These are phyloP conservation scores for Diadema setosum DNA, from an alignment of 35 echinoderm and acorn worm genomes.

Conservation along the genomic window DNA sequence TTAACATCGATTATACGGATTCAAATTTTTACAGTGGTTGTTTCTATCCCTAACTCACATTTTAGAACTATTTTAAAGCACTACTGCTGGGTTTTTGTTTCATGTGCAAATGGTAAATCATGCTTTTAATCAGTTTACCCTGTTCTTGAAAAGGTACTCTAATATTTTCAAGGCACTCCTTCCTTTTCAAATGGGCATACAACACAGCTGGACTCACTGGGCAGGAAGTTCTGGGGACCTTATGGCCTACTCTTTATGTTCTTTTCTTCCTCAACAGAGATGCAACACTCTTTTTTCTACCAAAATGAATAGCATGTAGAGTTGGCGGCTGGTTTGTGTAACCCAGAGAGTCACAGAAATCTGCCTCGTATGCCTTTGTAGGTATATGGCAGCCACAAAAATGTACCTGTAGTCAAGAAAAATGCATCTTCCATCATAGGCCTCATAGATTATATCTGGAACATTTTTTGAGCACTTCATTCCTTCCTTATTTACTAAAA, in stretches of 20 bases:
- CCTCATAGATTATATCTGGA: neutral
- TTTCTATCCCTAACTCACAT: too few species aligned
- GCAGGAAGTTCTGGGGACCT: neutral
- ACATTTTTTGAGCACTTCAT: neutral
- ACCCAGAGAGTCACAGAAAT: neutral
- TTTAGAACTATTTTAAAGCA: too few species aligned
- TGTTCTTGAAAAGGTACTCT: neutral
- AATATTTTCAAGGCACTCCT: neutral
- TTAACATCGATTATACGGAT: too few species aligned
- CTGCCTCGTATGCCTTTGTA: neutral
- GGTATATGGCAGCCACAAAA: neutral
- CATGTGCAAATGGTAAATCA: too few species aligned
- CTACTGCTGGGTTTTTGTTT: too few species aligned
- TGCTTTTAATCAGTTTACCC: neutral
- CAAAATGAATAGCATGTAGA: neutral
- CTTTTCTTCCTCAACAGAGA: neutral
- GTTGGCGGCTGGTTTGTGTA: neutral
- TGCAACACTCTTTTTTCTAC: neutral
- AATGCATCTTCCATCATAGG: neutral
- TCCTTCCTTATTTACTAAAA: neutral
- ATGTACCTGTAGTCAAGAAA: neutral
- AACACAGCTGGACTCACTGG: neutral
- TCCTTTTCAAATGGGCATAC: slow-evolving; percentile 4
- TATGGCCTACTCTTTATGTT: neutral
- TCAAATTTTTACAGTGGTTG: too few species aligned